These are phyloP conservation scores for Raja brachyura DNA, from an alignment of 2,113 vertebrate genomes.

Conservation along the genomic window DNA sequence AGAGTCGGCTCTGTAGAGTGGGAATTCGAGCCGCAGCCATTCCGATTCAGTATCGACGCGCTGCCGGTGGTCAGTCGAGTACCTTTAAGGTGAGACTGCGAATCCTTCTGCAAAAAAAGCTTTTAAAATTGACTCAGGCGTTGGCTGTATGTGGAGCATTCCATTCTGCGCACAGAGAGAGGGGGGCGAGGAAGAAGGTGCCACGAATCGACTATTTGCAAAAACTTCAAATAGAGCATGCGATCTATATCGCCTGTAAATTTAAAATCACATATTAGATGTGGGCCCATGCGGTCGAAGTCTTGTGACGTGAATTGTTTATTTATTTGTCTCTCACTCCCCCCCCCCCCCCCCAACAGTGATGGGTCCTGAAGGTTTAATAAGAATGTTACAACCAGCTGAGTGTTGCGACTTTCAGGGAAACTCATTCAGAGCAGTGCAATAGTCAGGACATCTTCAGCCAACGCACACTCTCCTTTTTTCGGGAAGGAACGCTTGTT, in stretches of 20 bases:
- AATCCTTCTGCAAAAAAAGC: background rate
- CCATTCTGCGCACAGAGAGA: background rate
- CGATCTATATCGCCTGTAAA: no score
- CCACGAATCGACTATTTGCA: background rate
- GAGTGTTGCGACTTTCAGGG: constrained; percentile 7
- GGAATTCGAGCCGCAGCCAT: background rate
- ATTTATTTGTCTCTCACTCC: no score
- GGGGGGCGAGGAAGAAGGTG: background rate
- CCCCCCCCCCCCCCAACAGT: background rate
- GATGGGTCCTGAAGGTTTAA: background rate
- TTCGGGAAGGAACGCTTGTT: no score
- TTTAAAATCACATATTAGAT: background rate
- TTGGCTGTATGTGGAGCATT: background rate
- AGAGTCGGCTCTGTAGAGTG: background rate
- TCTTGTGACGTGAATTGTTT: background rate
- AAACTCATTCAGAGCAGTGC: background rate
- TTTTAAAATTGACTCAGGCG: background rate
- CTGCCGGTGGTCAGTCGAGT: background rate
- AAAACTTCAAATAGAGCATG: background rate
- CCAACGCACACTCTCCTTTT: background rate
- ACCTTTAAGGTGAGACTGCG: background rate
- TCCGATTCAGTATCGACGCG: background rate
- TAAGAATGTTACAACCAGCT: constrained; percentile 5
- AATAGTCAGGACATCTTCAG: background rate
- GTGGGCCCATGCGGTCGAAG: no score